A percentile compares a stretch with the other conserved stretches of the same genome.
Evolutionary conservation across 2,113 vertebrate species (phyloP).

Genomic region (Nyctibius bracteatus): DNA sequence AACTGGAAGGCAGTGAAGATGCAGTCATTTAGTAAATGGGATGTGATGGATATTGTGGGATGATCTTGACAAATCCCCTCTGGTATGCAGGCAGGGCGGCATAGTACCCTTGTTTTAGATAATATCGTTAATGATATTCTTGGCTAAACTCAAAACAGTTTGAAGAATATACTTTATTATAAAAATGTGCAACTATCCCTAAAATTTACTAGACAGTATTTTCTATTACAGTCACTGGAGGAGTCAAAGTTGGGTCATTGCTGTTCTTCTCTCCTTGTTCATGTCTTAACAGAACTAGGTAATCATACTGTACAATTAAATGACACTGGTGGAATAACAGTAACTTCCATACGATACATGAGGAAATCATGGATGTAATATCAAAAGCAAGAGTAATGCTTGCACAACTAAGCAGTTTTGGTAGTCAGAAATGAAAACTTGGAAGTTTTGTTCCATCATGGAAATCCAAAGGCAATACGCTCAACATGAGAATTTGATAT

Average conservation of each 20-base stretch:
- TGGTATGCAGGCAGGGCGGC: background rate
- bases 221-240: background rate
- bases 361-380: background rate
- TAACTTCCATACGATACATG: constrained; percentile 3
- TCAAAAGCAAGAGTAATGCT: constrained; percentile 11
- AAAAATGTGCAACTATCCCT: constrained; percentile 29
- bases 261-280: background rate
- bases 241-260: background rate
- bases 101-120: background rate
- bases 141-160: constrained; percentile 15
- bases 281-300: background rate
- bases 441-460: background rate
- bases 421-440: constrained; percentile 22
- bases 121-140: background rate
- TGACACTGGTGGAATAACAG: background rate
- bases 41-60: background rate
- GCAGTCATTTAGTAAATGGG: background rate
- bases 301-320: background rate
- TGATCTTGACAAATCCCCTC: background rate
- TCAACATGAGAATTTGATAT: background rate
- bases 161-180: constrained; percentile 63
- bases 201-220: constrained; percentile 34
- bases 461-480: constrained; percentile 4
- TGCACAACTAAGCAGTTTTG: constrained; percentile 8
- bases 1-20: background rate